phyloP scores from a whole-genome alignment of 2,797 vertebrate species.

The Sebastes iracundus region DNA sequence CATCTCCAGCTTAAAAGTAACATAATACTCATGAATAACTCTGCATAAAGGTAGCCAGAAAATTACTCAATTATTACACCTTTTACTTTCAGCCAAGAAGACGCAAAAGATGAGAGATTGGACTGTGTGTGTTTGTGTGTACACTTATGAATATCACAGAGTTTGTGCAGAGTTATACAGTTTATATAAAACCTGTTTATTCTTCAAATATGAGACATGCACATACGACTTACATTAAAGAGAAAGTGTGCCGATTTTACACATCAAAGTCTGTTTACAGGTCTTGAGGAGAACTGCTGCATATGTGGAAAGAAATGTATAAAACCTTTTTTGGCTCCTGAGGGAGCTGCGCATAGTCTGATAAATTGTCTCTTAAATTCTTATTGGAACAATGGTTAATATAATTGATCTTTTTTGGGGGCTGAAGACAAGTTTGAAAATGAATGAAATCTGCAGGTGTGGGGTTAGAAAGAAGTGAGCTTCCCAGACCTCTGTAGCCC shows the following conservation, averaged over 20 bases:
- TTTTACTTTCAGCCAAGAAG: neutral
- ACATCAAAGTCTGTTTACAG: neutral
- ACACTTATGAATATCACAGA: neutral
- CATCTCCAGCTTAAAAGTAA: constrained; percentile 14
- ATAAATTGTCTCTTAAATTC: neutral
- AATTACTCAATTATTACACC: neutral
- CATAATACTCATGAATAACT: constrained; percentile 32
- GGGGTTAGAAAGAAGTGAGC: neutral
- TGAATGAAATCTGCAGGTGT: neutral
- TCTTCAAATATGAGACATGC: neutral
- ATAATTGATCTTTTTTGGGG: neutral
- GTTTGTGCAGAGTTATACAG: neutral
- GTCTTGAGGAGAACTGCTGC: neutral
- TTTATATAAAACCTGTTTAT: neutral
- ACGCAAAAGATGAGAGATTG: neutral
- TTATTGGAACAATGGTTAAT: neutral
- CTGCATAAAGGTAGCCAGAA: neutral
- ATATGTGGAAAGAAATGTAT: neutral
- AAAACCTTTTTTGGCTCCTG: neutral
- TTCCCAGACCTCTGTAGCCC: no score
- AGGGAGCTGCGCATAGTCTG: neutral
- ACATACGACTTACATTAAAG: neutral
- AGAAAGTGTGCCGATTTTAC: neutral
- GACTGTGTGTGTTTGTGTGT: neutral
- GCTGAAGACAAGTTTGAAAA: neutral